phyloP scores from a whole-genome alignment of 2,888 invertebrate species.

The Pristionchus maxplancki region DNA sequence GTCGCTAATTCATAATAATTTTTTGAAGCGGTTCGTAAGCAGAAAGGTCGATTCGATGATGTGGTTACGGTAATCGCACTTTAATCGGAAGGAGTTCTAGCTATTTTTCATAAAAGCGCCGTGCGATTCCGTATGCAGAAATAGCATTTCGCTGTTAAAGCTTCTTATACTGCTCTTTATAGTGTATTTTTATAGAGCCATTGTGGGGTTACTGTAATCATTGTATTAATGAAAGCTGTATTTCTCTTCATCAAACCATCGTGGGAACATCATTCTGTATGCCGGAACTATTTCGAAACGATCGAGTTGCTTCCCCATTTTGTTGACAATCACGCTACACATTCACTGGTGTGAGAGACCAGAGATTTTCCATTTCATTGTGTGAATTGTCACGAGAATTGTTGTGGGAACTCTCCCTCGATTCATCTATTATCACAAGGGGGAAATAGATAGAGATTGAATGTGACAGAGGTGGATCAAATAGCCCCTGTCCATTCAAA shows the following conservation, averaged over 20 bases:
- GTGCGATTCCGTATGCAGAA: too few relatives aligned
- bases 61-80: background rate
- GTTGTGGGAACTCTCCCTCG: background rate
- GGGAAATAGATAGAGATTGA: background rate
- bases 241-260: background rate
- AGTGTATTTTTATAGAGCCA: too few relatives aligned
- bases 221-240: background rate
- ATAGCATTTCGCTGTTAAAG: too few relatives aligned
- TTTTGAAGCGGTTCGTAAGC: background rate
- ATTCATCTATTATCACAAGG: background rate
- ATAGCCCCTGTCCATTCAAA: background rate
- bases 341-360: background rate
- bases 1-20: background rate
- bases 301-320: background rate
- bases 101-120: too few relatives aligned
- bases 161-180: too few relatives aligned
- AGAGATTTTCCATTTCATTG: background rate
- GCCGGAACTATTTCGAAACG: background rate
- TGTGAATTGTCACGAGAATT: conserved; percentile 10
- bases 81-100: background rate
- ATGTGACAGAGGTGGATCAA: background rate
- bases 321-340: background rate
- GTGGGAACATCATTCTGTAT: background rate
- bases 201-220: too few relatives aligned
- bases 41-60: background rate